A percentile compares a stretch with the other conserved stretches of the same genome.
These are phyloP conservation scores for Polypterus bichir DNA, from an alignment of 2,113 vertebrate species.

Conservation along the genomic window DNA sequence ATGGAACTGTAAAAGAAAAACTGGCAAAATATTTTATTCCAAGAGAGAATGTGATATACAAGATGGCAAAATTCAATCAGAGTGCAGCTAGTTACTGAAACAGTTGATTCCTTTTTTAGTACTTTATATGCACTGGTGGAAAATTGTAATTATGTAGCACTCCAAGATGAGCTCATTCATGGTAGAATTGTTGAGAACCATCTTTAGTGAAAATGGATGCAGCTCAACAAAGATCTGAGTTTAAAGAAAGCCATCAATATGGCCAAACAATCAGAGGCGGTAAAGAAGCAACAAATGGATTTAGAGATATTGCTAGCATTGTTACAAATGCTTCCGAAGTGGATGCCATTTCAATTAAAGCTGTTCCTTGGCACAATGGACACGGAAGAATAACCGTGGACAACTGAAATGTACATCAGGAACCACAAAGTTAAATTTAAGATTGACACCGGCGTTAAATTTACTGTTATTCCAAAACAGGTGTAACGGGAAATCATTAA, in stretches of 20 bases:
- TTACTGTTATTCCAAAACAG: background rate
- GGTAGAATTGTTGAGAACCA: background rate
- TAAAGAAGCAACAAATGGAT: background rate
- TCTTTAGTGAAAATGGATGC: background rate
- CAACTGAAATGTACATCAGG: background rate
- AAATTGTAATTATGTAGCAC: background rate
- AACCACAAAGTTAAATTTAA: background rate
- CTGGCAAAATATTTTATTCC: background rate
- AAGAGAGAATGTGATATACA: background rate
- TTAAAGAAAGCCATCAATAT: background rate
- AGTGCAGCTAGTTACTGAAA: background rate
- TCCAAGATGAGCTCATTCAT: background rate
- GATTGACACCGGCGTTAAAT: background rate
- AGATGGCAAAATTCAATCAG: background rate
- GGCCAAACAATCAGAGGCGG: background rate
- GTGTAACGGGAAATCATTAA: background rate
- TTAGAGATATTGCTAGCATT: background rate
- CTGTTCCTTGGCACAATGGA: background rate
- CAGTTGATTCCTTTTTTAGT: background rate
- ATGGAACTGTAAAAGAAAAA: background rate
- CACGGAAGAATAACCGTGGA: background rate
- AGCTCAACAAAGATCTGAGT: background rate
- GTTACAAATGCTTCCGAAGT: background rate
- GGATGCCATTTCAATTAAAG: background rate
- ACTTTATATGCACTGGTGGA: background rate